Conservation (phyloP, 2,797 vertebrate genomes). For the Rousettus madagascariensis region DNA sequence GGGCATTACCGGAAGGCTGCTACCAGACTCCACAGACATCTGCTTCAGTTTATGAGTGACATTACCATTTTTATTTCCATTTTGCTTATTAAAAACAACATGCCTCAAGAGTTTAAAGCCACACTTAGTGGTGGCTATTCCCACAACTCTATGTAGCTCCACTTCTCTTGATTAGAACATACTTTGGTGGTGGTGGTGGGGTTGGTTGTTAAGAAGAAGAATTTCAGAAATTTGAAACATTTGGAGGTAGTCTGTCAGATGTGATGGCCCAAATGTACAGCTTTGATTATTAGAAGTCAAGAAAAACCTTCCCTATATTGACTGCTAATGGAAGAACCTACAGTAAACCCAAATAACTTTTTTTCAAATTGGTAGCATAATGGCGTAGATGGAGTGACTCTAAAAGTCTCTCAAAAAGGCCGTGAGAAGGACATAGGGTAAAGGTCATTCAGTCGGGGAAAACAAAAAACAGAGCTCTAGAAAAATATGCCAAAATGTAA, state of each 20-base stretch:
- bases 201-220: background rate
- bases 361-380: background rate
- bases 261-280: background rate
- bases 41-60: background rate
- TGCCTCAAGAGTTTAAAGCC: background rate
- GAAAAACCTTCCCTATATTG: background rate
- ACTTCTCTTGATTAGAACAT: background rate
- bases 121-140: background rate
- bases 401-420: background rate
- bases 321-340: background rate
- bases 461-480: background rate
- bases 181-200: too few relatives aligned
- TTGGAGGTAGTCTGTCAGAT: background rate
- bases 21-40: background rate
- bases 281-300: background rate
- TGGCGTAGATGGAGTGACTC: background rate
- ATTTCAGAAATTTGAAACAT: background rate
- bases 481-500: background rate
- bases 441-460: background rate
- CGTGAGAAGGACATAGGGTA: background rate
- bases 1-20: background rate
- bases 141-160: accelerated
- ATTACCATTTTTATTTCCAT: background rate
- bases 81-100: background rate
- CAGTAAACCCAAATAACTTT: background rate